A percentile compares a stretch with the other conserved stretches of the same genome.
These are phyloP conservation scores for Caenorhabditis sp. DNA, from an alignment of 2,888 invertebrate genomes.

Conservation along the genomic window DNA sequence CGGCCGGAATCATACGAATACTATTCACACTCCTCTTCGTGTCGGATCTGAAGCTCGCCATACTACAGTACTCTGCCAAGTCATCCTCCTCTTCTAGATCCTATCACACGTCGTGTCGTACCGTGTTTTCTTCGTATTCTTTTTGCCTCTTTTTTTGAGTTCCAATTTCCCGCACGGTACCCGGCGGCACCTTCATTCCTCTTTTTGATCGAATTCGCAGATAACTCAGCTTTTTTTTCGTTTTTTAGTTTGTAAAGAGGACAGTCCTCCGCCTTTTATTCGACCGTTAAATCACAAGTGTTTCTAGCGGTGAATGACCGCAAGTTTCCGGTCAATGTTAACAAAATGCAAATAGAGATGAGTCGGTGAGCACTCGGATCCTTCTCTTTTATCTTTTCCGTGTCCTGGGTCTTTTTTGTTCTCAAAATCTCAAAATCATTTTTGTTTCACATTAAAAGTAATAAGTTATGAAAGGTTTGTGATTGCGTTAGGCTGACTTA, in stretches of 20 bases:
- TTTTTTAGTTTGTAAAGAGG: slow-evolving; percentile 22
- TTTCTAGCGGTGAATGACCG: slow-evolving; percentile 47
- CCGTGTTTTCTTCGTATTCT: background rate
- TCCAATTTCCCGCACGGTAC: slow-evolving; percentile 29
- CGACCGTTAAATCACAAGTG: slow-evolving; percentile 50
- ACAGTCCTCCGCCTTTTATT: slow-evolving; percentile 27
- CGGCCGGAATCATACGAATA: slow-evolving; percentile 17
- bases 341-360: slow-evolving; percentile 32
- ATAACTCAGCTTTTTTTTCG: slow-evolving; percentile 37
- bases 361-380: background rate
- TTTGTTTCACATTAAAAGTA: background rate
- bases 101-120: too few species aligned
- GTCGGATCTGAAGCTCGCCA: too few species aligned
- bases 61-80: background rate
- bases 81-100: background rate
- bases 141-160: slow-evolving; percentile 1
- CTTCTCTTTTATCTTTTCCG: background rate
- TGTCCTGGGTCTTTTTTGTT: background rate
- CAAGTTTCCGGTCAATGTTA: slow-evolving; percentile 45
- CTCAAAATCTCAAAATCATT: background rate
- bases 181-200: slow-evolving; percentile 22
- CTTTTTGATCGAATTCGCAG: slow-evolving; percentile 24
- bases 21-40: too few species aligned
- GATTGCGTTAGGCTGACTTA: slow-evolving; percentile 19
- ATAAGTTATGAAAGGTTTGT: slow-evolving; percentile 22